Conservation (phyloP, 1,140 invertebrate species). For the Formica selysi region DNA sequence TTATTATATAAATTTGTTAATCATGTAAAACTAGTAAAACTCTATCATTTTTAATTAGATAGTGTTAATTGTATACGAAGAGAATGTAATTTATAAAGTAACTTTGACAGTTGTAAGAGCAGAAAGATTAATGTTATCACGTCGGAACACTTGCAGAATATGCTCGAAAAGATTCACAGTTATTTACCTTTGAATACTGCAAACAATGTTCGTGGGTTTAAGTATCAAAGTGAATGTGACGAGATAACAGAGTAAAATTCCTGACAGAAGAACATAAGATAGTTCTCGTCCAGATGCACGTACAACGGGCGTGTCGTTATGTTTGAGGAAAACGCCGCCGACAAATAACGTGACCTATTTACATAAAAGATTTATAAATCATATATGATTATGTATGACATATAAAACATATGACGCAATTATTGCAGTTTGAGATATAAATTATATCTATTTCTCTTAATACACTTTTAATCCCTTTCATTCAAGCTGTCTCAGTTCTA, state of each 20-base stretch:
- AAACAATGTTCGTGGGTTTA: conserved; percentile 91
- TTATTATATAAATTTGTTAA: neutral
- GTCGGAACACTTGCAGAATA: conserved; percentile 12
- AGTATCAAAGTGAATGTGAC: conserved; percentile 95
- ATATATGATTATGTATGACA: conserved; percentile 1
- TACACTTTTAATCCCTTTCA: no score
- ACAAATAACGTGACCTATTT: conserved; percentile 87
- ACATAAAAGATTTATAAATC: conserved; percentile 13
- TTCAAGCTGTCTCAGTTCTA: neutral
- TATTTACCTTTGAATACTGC: conserved; percentile 91
- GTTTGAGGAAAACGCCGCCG: conserved; percentile 90
- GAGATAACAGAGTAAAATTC: conserved; percentile 95
- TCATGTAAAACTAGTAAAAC: conserved; percentile 24
- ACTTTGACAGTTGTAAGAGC: neutral
- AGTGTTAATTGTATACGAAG: neutral
- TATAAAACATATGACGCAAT: neutral
- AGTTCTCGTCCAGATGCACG: conserved; percentile 96
- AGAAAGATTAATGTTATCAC: conserved; percentile 33
- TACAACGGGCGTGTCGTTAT: conserved; percentile 95
- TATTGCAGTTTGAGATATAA: neutral
- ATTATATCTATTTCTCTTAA: neutral
- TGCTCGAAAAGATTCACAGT: conserved; percentile 13
- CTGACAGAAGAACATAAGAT: conserved; percentile 94
- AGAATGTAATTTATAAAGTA: conserved; percentile 40
- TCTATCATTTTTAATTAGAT: conserved; percentile 7